Conservation (phyloP, 1,140 invertebrate species). For the Scaptomyza graminum region DNA sequence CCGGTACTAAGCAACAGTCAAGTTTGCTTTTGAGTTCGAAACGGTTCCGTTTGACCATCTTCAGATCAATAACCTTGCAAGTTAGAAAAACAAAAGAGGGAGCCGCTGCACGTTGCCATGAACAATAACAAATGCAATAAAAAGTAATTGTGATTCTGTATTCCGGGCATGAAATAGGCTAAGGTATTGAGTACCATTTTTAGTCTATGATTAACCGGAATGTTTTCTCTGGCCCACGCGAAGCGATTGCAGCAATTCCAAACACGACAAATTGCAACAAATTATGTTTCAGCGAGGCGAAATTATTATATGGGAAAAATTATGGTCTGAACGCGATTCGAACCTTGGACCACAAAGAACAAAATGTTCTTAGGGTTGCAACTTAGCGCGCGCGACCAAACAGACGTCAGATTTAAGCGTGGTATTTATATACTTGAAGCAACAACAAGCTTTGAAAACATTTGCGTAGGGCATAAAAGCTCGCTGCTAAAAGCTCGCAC, state of each 20-base stretch:
- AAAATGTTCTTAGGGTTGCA: constrained; percentile 10
- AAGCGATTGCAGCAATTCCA: constrained; percentile 60
- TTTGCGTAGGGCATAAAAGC: constrained; percentile 18
- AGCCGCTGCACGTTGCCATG: constrained; percentile 38
- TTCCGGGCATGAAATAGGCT: constrained; percentile 82
- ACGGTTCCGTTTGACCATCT: constrained; percentile 25
- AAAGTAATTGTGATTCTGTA: constrained; percentile 48
- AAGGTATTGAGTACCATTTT: constrained; percentile 68
- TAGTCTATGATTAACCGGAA: constrained; percentile 82
- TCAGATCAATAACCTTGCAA: constrained; percentile 68
- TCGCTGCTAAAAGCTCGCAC: constrained; percentile 17
- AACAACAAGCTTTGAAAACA: constrained; percentile 26
- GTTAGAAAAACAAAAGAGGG: not conserved
- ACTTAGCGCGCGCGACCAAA: constrained; percentile 50
- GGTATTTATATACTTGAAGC: constrained; percentile 7
- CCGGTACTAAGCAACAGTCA: constrained; percentile 23
- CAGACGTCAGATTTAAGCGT: not conserved
- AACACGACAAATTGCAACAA: constrained; percentile 69
- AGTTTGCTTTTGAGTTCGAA: constrained; percentile 22
- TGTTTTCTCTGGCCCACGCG: constrained; percentile 65
- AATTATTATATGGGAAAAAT: not conserved
- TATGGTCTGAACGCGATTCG: constrained; percentile 14
- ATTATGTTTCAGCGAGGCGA: constrained; percentile 49
- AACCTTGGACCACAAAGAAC: constrained; percentile 31
- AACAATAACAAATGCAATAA: constrained; percentile 23